Base-by-base conservation (phyloP, 2,113 vertebrate species). In the Rynchops niger region DNA sequence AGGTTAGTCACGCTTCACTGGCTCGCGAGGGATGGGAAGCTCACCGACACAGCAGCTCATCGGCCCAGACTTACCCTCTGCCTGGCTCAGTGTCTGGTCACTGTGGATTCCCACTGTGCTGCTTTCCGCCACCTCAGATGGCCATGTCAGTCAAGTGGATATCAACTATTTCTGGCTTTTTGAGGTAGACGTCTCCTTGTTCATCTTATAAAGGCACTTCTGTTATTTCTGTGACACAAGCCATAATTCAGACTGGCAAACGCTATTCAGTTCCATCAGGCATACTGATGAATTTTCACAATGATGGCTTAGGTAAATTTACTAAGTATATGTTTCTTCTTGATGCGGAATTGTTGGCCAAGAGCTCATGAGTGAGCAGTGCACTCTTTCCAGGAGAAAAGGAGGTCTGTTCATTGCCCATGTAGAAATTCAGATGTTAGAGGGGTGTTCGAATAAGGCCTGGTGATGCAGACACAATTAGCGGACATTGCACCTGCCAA, bases 51-150 rank as follows among this genome's bases (percentile, higher is more conserved):
- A 83, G 80, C 76, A 67, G 77, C 63, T 93, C 69, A 8, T 74
- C 91, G 87, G 86, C 81, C 82, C 81, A 85, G 91, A 69, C 87
- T 49, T 14, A 76, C 81, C 63, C 70, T 95, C 77, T 61, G 89
- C 89, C 53, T 91, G 93, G 89, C 91, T 82, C 84, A 4, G 43
- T 9, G 65, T 93, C 86, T 85, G 89, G 23, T 79, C 89, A 56
- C 86, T 13, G 65, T 20, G 36, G 55, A 5, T 78, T 96, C 94
- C 94, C 72, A 71, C 93, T 70, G 77, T 82, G 93, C 61, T 76
- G 81, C 73, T 73, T 89, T 82, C 83, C 7, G 21, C 63, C 73
- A 56, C 72, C 81, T 96, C 91, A 61, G 67, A 78, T 81, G 88
- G 94, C 89, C 20, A 7, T n/a, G 69, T 43, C 69, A 61, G 20